Evolutionary conservation across 1,140 invertebrate species (phyloP), one percentile per base, ranked within the genome.

Genomic region (Micrasema minimum): DNA sequence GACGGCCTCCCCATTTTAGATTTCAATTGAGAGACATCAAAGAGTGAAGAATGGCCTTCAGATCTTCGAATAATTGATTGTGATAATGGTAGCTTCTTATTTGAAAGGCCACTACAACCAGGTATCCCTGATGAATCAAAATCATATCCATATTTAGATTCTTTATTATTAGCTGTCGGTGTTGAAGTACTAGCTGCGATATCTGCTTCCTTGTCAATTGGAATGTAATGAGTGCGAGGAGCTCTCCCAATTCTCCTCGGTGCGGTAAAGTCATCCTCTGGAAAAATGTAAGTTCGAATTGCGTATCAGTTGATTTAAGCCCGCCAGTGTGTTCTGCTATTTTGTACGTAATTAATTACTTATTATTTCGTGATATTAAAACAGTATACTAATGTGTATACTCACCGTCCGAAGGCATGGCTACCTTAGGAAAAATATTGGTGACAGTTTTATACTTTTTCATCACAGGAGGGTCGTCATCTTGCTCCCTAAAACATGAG

Each of bases 401-500:
- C 67, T 50, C 37, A 75, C 70, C 70, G 26, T 72, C 74, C 6
- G 61, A 51, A 10, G 74, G 70, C 74, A 75, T 72, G 26, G 31
- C 66, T 20, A 75, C 70, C 43, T 75, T 75, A 1, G 74, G 74
- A 23, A 75, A 75, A 43, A 35, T 38, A 51, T 53, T 75, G 10
- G 18, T 46, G 11, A 75, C 74, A 50, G 70, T 70, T 57, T 57
- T 65, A 26, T 75, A 75, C 20, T 62, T 72, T 46, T 75, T 75
- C 74, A 75, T 75, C 41, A 71, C 64, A 22, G 74, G 74, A 23
- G 74, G 74, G 26, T 72, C 74, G 51, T 75, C 74, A 59, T 71
- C 64, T 20, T 43, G 16, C 31, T 75, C 73, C 43, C 73, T 75
- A 51, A 50, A 71, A 74, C 23, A 51, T 4, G 41, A 37, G 18